These are phyloP conservation scores for Drosophila tripunctata DNA, from an alignment of 2,888 invertebrate genomes.

Conservation along the genomic window DNA sequence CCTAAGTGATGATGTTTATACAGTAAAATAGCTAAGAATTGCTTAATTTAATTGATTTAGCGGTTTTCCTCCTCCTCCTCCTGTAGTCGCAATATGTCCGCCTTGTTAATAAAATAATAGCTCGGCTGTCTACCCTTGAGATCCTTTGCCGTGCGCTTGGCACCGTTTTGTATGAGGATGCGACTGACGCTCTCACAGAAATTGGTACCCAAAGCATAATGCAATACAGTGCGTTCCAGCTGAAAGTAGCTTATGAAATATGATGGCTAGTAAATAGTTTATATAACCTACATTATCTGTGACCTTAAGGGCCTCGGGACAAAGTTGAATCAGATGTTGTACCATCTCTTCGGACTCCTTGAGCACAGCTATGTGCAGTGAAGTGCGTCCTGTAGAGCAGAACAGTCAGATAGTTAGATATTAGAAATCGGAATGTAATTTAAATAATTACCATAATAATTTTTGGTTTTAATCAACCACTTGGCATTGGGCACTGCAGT, in stretches of 20 bases:
- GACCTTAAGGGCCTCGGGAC: constrained; percentile 89
- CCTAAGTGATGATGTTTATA: constrained; percentile 28
- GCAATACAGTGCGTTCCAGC: constrained; percentile 94
- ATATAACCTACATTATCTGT: constrained; percentile 91
- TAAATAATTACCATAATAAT: constrained; percentile 82
- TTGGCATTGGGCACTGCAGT: constrained; percentile 83
- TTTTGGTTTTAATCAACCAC: constrained; percentile 82
- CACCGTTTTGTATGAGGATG: constrained; percentile 92
- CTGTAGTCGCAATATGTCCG: constrained; percentile 92
- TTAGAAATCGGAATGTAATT: background rate
- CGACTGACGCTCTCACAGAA: constrained; percentile 92
- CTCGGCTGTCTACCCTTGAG: constrained; percentile 94
- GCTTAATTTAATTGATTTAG: constrained; percentile 51
- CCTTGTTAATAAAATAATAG: constrained; percentile 96
- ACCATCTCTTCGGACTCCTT: constrained; percentile 93
- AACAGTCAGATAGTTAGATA: too few species aligned
- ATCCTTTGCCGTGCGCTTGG: constrained; percentile 93
- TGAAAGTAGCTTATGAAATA: constrained; percentile 79
- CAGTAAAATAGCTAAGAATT: constrained; percentile 29
- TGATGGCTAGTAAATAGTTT: background rate
- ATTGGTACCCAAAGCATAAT: constrained; percentile 95
- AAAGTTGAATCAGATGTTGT: constrained; percentile 89
- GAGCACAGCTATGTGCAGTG: constrained; percentile 94
- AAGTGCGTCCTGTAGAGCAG: constrained; percentile 86
- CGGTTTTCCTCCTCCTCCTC: constrained; percentile 90